Conservation (phyloP, 2,797 vertebrate genomes). For the Neosilurus hyrtlii region DNA sequence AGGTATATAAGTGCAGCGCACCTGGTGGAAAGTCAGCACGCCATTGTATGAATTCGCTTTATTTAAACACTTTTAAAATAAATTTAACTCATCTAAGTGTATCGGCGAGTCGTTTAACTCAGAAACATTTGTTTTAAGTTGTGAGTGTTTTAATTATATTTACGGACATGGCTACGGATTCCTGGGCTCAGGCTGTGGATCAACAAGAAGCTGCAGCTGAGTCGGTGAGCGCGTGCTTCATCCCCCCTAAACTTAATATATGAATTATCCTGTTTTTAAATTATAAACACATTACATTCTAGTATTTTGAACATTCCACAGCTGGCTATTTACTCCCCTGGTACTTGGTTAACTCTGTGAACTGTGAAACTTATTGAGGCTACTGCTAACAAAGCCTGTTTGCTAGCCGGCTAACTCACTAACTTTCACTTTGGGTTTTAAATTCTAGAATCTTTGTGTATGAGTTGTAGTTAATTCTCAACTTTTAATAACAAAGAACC, state of each 20-base stretch:
- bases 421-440: neutral
- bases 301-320: neutral
- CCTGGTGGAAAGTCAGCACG: conserved; percentile 58
- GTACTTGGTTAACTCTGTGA: neutral
- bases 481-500: neutral
- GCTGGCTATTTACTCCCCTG: neutral
- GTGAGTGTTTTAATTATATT: conserved; percentile 15
- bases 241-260: no score
- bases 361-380: neutral
- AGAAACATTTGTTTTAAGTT: neutral
- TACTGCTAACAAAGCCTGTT: neutral
- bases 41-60: conserved; percentile 68
- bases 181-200: conserved; percentile 93
- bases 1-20: conserved; percentile 48
- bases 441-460: neutral
- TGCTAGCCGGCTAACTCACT: conserved; percentile 9
- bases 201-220: conserved; percentile 91
- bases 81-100: neutral
- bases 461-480: neutral
- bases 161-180: conserved; percentile 85
- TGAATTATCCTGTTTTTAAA: neutral
- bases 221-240: conserved; percentile 75
- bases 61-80: conserved; percentile 24
- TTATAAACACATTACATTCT: neutral
- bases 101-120: neutral